Conservation (phyloP, 2,888 invertebrate genomes). For the Dexiosoma caninum region DNA sequence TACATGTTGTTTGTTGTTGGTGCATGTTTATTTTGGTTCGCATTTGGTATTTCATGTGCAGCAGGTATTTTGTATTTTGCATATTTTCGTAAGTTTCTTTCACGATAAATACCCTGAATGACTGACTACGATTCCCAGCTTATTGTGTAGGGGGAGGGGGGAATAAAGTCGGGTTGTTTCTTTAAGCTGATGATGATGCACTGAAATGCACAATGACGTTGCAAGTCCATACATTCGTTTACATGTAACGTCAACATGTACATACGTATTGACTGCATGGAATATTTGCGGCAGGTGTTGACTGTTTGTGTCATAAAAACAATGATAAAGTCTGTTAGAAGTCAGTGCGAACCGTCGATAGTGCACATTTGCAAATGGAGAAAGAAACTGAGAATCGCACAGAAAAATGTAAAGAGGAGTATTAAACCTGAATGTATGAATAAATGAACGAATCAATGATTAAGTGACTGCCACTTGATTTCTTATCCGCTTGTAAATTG, state of each 20-base stretch:
- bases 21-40: background rate
- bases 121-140: too few species aligned
- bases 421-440: slow-evolving; percentile 27
- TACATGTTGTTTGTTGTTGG: slow-evolving; percentile 11
- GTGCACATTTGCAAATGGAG: background rate
- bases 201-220: slow-evolving; percentile 17
- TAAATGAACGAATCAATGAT: slow-evolving; percentile 9
- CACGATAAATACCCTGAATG: slow-evolving; percentile 21
- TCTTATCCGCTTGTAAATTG: slow-evolving; percentile 33
- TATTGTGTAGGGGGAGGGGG: too few species aligned
- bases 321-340: slow-evolving; percentile 58
- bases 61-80: slow-evolving; percentile 37
- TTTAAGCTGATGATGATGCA: slow-evolving; percentile 32
- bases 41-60: slow-evolving; percentile 23
- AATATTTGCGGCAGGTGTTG: slow-evolving; percentile 54
- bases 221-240: slow-evolving; percentile 19
- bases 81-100: slow-evolving; percentile 33
- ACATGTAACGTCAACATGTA: background rate
- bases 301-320: slow-evolving; percentile 55
- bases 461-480: slow-evolving; percentile 34
- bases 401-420: background rate
- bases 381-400: background rate
- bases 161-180: slow-evolving; percentile 33
- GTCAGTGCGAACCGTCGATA: slow-evolving; percentile 47
- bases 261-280: background rate